phyloP scores from a whole-genome alignment of 2,888 invertebrate genomes.

The Cephus runcator region DNA sequence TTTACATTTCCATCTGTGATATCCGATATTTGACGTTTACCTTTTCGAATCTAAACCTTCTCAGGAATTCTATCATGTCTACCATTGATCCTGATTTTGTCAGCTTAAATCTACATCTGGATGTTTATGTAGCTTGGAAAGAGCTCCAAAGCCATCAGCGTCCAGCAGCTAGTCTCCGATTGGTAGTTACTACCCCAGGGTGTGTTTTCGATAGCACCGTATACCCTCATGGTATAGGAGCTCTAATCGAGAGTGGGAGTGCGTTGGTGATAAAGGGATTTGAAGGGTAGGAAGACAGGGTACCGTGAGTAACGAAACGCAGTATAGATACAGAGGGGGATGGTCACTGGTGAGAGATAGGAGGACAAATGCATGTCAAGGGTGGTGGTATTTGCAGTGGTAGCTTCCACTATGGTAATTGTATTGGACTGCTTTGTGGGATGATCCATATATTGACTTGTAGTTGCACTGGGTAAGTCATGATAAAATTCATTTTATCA shows the following conservation, averaged over 20 bases:
- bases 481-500: neutral
- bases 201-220: neutral
- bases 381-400: neutral
- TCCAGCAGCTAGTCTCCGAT: neutral
- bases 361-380: neutral
- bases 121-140: constrained; percentile 1
- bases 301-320: neutral
- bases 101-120: constrained; percentile 7
- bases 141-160: neutral
- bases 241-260: neutral
- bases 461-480: neutral
- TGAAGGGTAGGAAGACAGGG: neutral
- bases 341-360: neutral
- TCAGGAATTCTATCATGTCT: neutral
- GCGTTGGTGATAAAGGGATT: constrained; percentile 1
- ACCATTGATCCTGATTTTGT: constrained; percentile 1
- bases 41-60: neutral
- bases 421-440: constrained; percentile 1
- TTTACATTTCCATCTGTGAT: neutral
- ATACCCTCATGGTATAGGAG: neutral
- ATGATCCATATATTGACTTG: neutral
- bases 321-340: neutral
- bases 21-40: neutral
- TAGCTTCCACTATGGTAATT: neutral
- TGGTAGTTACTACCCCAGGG: neutral